Evolutionary conservation across 2,888 invertebrate genomes (phyloP).

Genomic region (Lasioglossum vierecki): DNA sequence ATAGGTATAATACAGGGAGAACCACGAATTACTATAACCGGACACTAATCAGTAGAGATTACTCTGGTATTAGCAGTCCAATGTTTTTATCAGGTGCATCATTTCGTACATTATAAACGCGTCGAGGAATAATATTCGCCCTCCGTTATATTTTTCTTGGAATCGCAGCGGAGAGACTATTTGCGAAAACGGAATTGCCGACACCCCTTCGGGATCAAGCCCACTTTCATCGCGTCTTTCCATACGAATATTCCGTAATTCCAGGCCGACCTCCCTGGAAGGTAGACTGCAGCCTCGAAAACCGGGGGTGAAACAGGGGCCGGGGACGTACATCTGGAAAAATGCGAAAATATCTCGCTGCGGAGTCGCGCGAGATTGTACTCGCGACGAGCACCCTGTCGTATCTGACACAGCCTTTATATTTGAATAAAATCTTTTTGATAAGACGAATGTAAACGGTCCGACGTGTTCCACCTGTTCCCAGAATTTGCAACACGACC

Average conservation of each 20-base stretch:
- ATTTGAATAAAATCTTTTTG: not conserved
- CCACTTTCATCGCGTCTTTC: constrained; percentile 12
- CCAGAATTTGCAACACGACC: not conserved
- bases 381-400: not conserved
- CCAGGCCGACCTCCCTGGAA: constrained; percentile 4
- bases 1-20: no score
- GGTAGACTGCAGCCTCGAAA: constrained; percentile 17
- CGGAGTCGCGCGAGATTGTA: constrained; percentile 45
- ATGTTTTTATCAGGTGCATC: no score
- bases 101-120: not conserved
- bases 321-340: constrained; percentile 14
- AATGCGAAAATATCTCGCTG: constrained; percentile 60
- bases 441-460: not conserved
- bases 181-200: constrained; percentile 17
- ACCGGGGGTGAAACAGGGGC: constrained; percentile 1
- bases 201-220: constrained; percentile 10
- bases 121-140: not conserved
- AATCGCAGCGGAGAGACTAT: constrained; percentile 8
- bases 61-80: no score
- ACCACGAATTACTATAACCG: no score
- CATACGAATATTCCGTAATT: constrained; percentile 46
- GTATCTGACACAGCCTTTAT: not conserved
- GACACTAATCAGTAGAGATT: no score
- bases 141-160: not conserved
- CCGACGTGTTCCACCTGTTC: not conserved